Percentiles rank a stretch among this genome's conserved stretches.
These are phyloP conservation scores for Lutraria lutraria DNA, from an alignment of 2,888 invertebrate species.

Conservation along the genomic window DNA sequence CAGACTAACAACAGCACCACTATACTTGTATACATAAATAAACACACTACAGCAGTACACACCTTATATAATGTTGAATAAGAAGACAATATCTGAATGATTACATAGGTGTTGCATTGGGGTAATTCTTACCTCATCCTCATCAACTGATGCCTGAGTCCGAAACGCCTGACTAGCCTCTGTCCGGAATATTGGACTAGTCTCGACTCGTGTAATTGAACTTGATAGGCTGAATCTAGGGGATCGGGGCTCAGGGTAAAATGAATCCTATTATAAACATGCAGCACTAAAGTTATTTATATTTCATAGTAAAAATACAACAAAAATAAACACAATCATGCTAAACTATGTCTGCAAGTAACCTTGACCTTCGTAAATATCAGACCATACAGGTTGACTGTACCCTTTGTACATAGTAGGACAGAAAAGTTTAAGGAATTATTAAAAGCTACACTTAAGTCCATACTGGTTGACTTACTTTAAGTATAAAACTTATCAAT, in stretches of 20 bases:
- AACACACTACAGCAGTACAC: not conserved
- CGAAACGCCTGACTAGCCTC: slow-evolving; percentile 28
- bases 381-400: not conserved
- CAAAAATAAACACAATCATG: slow-evolving; percentile 28
- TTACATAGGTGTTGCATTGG: not conserved
- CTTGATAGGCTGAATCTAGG: slow-evolving; percentile 26
- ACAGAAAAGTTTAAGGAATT: no score
- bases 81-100: not conserved
- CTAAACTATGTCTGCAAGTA: slow-evolving; percentile 12
- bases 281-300: slow-evolving; percentile 47
- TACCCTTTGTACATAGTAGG: no score
- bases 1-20: not conserved
- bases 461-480: not conserved
- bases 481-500: not conserved
- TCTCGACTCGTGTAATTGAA: not conserved
- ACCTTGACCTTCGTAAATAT: not conserved
- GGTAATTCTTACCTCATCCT: slow-evolving; percentile 61
- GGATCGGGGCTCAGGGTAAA: slow-evolving; percentile 44
- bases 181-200: slow-evolving; percentile 24
- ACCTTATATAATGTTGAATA: not conserved
- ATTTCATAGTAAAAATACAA: slow-evolving; percentile 1
- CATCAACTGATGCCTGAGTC: slow-evolving; percentile 44
- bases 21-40: not conserved
- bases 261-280: slow-evolving; percentile 63
- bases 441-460: no score